Evolutionary conservation across 2,888 invertebrate species (phyloP).

Genomic region (Aricia artaxerxes): DNA sequence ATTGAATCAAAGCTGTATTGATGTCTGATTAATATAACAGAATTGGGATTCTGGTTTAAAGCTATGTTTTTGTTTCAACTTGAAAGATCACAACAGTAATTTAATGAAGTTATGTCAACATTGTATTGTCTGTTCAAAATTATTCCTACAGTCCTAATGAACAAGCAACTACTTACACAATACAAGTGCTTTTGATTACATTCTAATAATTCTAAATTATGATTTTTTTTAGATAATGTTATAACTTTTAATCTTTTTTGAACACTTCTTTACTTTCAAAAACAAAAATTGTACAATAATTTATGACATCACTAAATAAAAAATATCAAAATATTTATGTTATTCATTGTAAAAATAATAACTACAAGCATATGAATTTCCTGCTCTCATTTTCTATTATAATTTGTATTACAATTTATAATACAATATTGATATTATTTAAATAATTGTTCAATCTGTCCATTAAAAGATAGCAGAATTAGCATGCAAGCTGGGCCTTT

Average conservation of each 20-base stretch:
- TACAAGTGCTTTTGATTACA: neutral
- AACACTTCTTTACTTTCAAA: neutral
- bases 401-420: neutral
- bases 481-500: constrained; percentile 92
- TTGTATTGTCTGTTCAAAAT: neutral
- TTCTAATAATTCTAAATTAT: neutral
- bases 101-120: neutral
- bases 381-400: neutral
- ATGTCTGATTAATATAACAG: neutral
- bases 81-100: neutral
- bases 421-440: neutral
- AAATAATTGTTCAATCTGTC: constrained; percentile 26
- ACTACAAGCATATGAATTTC: neutral
- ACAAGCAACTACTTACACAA: constrained; percentile 11
- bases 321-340: neutral
- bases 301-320: neutral
- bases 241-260: neutral
- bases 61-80: neutral
- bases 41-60: neutral
- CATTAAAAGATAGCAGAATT: constrained; percentile 45
- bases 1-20: neutral
- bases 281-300: neutral
- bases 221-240: neutral
- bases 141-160: neutral
- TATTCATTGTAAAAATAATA: neutral